Percentiles rank a stretch among this genome's conserved stretches.
These are phyloP conservation scores for Pelosia muscerda DNA, from an alignment of 2,888 invertebrate genomes.

Conservation along the genomic window DNA sequence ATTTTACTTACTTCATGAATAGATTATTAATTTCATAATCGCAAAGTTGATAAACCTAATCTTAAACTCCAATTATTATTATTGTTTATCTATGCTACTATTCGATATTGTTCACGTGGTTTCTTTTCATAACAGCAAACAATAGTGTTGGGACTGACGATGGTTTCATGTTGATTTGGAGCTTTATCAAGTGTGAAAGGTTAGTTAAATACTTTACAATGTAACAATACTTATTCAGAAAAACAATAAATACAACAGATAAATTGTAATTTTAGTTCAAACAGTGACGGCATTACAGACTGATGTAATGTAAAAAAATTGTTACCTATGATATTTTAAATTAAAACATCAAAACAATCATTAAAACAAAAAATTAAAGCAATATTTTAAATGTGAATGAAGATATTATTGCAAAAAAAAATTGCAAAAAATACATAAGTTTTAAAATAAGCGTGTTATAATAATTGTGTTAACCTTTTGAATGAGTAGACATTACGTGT, in stretches of 20 bases:
- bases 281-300: neutral
- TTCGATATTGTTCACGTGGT: neutral
- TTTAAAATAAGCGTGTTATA: neutral
- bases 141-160: constrained; percentile 13
- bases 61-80: neutral
- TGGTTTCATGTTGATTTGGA: constrained; percentile 32
- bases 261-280: neutral
- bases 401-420: neutral
- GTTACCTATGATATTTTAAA: neutral
- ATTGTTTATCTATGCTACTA: neutral
- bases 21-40: constrained; percentile 20
- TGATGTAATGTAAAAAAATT: constrained; percentile 5
- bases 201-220: constrained; percentile 46
- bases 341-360: neutral
- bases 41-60: neutral
- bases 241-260: constrained; percentile 3
- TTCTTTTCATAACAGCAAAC: neutral
- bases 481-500: neutral
- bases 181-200: constrained; percentile 59
- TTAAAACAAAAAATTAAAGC: too few relatives aligned
- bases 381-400: neutral
- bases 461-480: neutral
- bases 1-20: neutral
- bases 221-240: constrained; percentile 16
- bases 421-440: neutral